phyloP scores from a whole-genome alignment of 2,888 invertebrate species.

The Erpobdella octoculata region DNA sequence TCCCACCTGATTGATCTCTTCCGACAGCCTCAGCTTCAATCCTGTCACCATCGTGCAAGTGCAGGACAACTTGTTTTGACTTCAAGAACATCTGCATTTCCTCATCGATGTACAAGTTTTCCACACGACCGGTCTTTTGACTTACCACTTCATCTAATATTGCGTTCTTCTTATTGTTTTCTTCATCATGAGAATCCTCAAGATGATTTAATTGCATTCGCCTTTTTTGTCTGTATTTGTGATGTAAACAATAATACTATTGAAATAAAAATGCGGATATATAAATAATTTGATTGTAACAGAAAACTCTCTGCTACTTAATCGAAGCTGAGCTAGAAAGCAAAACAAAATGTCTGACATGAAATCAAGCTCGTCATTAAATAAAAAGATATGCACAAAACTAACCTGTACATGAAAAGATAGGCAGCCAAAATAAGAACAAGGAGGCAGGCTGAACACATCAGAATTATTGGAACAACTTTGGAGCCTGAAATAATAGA shows the following conservation, averaged over 20 bases:
- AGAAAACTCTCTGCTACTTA: neutral
- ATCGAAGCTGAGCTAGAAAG: neutral
- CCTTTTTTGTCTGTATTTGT: neutral
- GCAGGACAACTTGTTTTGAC: neutral
- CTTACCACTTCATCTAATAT: neutral
- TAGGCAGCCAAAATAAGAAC: neutral
- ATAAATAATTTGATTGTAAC: too few species aligned
- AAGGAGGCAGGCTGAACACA: neutral
- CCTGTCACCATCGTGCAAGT: too few species aligned
- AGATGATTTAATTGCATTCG: neutral
- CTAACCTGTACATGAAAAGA: neutral
- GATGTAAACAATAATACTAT: neutral
- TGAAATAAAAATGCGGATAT: neutral
- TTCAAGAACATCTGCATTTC: neutral
- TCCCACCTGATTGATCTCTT: too few species aligned
- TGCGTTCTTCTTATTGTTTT: neutral
- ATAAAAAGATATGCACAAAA: neutral
- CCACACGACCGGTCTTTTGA: neutral
- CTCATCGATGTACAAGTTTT: conserved; percentile 1
- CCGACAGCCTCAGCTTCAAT: too few species aligned
- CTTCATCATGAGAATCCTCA: neutral
- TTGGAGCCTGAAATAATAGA: neutral
- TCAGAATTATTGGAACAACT: neutral
- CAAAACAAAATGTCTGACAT: neutral
- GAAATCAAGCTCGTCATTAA: neutral